Conservation (phyloP, 2,888 invertebrate genomes). For the Pilophorus perplexus region DNA sequence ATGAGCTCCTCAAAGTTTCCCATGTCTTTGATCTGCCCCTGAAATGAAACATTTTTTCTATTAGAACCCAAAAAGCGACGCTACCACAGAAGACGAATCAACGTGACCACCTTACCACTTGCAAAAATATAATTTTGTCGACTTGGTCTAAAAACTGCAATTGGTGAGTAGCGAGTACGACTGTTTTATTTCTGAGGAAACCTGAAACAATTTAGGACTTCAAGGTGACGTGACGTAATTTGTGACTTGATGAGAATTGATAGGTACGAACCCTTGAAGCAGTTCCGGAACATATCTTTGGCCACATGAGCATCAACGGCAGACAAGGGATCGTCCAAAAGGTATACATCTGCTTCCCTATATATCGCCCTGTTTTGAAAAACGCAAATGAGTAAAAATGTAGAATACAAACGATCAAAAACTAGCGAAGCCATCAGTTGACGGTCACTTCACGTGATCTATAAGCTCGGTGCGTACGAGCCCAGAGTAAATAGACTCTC, state of each 20-base stretch:
- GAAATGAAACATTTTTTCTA: background rate
- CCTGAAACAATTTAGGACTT: too few relatives aligned
- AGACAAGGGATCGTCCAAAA: constrained; percentile 76
- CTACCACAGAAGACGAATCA: background rate
- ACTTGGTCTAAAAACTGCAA: constrained; percentile 71
- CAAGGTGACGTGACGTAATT: too few relatives aligned
- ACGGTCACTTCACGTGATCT: too few relatives aligned
- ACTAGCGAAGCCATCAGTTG: too few relatives aligned
- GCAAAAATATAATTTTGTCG: constrained; percentile 63
- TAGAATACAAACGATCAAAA: too few relatives aligned
- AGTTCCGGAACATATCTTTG: constrained; percentile 70
- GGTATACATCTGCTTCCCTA: constrained; percentile 70
- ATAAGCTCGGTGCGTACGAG: too few relatives aligned
- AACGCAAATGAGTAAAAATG: background rate
- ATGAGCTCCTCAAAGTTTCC: constrained; percentile 33
- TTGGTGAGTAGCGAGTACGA: constrained; percentile 81
- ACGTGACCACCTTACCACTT: constrained; percentile 48
- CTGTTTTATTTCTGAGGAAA: constrained; percentile 64
- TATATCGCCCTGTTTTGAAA: constrained; percentile 65
- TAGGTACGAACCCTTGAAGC: constrained; percentile 56
- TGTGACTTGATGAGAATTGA: too few relatives aligned
- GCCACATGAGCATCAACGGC: constrained; percentile 78
- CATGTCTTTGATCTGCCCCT: constrained; percentile 38
- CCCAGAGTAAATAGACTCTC: too few relatives aligned
- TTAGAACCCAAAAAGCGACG: background rate